Base-by-base conservation (phyloP, 1,140 invertebrate genomes). In the Phortica variegata region DNA sequence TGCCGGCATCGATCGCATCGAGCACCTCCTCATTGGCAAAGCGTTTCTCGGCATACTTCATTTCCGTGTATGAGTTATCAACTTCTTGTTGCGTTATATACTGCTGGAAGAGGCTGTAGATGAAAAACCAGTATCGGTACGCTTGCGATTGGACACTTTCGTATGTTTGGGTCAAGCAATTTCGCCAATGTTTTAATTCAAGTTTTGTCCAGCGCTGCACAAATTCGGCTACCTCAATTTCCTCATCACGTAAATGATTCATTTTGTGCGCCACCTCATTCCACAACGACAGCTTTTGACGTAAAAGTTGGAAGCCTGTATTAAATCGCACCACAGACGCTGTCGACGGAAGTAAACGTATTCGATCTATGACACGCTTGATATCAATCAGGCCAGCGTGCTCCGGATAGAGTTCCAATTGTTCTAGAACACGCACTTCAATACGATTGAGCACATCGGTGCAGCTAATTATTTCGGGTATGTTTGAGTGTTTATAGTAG, bases 171-270 rank as follows among this genome's bases (percentile, higher is more conserved):
- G 85, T 82, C 0, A 95, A 76, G 41, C 87, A 86, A 62, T 87
- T 83, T 54, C 88, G 89, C 93, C 93, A 96, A 56, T 85, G 84
- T 23, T 83, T 82, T 37, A 99, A 80, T 77, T 99, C 97, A 2
- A 96, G 70, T 76, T 91, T 89, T 44, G 95, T 84, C 95, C 95
- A 99, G 19, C 84, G 81, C 36, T 97, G 86, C 34, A 98, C 90
- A 56, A 91, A 84, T 45, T 87, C 79, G 2, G 88, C 90, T 1
- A 98, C 77, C 33, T 81, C 78, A 15, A 83, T 73, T 8, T 90
- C 81, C 47, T 90, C 79, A 0, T 84, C 79, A 0, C 83, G 79
- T 61, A 99, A 75, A 48, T 90, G 93, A 23, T 97, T 91, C 3
- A 86, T 87, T 53, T 82, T 85, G 58, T 93, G 90, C 0, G 95